Base-by-base conservation (phyloP, 2,797 vertebrate genomes). In the Mionectes olivaceus region DNA sequence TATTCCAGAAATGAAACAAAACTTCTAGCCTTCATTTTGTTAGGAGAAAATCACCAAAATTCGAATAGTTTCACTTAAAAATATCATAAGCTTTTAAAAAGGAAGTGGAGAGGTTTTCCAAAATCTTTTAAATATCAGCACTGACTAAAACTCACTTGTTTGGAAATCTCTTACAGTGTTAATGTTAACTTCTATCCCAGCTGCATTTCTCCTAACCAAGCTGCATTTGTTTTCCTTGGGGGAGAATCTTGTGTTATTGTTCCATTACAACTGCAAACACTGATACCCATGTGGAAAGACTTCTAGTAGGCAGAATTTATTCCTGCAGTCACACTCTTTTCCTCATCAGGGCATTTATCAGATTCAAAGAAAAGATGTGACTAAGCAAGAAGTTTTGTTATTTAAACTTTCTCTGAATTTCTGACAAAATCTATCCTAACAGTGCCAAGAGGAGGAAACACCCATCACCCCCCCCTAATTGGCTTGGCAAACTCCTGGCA, bases 401-500 rank as follows among this genome's bases (percentile, higher is more conserved):
- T n/a, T 82, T 79, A 52, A 77, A 39, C 47, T 83, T 81, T 43
- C 4, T 28, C 21, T 13, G 18, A 89, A 57, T 68, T 68, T 28
- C 49, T 50, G 35, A 35, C n/a, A 35, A 61, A 91, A 50, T 49
- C 39, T 60, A 14, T 68, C n/a, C 41, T 80, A 55, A 28, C 19
- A 60, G 17, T 15, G 28, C 22, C 56, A 44, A 64, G 43, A 55
- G 25, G 24, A 82, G 7, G 52, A 61, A 77, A 35, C 18, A 32
- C 19, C 5, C 6, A 9, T 17, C 17, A 11, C 35, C 3, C 3
- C 4, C 4, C 5, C 3, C 9, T 9, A 14, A 9, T 2, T 74
- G 47, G 13, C 33, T 68, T 83, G 37, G 25, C n/a, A 67, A 32
- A 56, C 25, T 74, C 33, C 27, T 85, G 33, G 13, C 16, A 49